These are phyloP conservation scores for Orius insidiosus DNA, from an alignment of 1,140 invertebrate species.

Conservation along the genomic window DNA sequence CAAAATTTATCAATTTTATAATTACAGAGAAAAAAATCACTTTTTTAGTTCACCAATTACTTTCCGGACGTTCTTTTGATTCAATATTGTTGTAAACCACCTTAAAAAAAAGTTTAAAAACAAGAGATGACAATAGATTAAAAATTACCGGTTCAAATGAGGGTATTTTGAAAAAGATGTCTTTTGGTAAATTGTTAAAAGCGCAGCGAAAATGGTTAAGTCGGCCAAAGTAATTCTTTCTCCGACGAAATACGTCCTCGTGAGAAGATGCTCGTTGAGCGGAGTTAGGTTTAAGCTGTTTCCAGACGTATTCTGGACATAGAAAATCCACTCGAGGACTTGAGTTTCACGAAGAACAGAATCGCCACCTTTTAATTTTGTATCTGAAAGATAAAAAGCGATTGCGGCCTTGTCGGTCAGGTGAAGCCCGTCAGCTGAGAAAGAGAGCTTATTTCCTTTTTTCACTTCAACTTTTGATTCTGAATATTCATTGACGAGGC, in stretches of 20 bases:
- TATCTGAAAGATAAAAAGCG: constrained; percentile 40
- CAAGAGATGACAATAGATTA: too few species aligned
- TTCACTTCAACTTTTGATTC: constrained; percentile 24
- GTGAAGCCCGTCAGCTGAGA: constrained; percentile 24
- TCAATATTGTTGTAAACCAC: constrained; percentile 55
- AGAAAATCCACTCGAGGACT: constrained; percentile 49
- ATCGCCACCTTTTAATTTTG: constrained; percentile 31
- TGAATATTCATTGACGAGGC: constrained; percentile 31
- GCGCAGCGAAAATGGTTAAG: constrained; percentile 39
- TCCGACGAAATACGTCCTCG: constrained; percentile 50
- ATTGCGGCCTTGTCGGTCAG: constrained; percentile 47
- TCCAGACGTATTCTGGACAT: constrained; percentile 31
- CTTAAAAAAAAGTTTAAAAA: constrained; percentile 20
- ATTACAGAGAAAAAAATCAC: too few species aligned
- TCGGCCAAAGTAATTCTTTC: constrained; percentile 57
- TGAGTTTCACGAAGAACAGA: constrained; percentile 31
- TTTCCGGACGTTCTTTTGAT: constrained; percentile 41
- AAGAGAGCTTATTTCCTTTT: constrained; percentile 8
- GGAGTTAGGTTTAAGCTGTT: constrained; percentile 21
- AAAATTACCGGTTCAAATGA: too few species aligned
- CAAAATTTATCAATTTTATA: too few species aligned
- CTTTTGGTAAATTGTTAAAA: constrained; percentile 27
- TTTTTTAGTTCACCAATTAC: constrained; percentile 19
- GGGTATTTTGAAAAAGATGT: constrained; percentile 9
- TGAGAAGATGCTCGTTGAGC: constrained; percentile 39